Conservation (phyloP, 2,113 vertebrate species). For the Microtus pennsylvanicus region DNA sequence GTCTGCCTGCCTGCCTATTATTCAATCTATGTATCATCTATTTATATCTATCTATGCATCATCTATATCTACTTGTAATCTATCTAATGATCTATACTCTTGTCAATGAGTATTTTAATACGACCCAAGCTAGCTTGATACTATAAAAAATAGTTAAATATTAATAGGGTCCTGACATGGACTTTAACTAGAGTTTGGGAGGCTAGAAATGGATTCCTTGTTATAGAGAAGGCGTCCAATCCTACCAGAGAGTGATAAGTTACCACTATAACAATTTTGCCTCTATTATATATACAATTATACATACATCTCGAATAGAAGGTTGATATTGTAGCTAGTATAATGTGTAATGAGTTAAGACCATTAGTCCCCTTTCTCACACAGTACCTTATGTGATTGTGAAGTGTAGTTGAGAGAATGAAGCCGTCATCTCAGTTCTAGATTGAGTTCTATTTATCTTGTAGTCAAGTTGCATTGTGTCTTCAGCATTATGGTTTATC, state of each 20-base stretch:
- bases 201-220: background rate
- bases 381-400: background rate
- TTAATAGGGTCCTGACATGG: background rate
- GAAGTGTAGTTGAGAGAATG: background rate
- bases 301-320: background rate
- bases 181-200: background rate
- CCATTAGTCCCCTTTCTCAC: background rate
- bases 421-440: background rate
- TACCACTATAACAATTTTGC: background rate
- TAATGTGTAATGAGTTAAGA: background rate
- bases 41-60: no score
- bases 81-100: no score
- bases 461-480: background rate
- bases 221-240: background rate
- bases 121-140: background rate
- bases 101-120: background rate
- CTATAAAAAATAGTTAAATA: background rate
- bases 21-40: no score
- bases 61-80: no score
- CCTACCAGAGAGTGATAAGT: background rate
- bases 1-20: no score
- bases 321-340: background rate
- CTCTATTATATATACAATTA: background rate
- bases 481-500: background rate
- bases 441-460: background rate